These are phyloP conservation scores for Mesorhabditis belari DNA, from an alignment of 2,888 invertebrate genomes.

Conservation along the genomic window DNA sequence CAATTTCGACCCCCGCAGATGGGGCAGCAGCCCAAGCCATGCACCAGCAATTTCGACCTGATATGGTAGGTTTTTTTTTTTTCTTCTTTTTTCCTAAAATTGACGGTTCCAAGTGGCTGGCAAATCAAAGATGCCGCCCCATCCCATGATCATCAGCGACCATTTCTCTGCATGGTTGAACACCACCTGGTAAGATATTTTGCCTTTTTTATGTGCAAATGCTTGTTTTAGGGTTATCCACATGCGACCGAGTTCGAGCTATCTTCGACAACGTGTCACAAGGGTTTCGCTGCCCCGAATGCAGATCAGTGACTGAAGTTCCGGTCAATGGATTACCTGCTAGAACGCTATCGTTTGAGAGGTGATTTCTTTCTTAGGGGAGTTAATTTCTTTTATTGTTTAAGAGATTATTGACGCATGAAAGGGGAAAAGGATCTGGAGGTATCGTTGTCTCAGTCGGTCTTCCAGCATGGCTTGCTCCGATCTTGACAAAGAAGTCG, in stretches of 20 bases:
- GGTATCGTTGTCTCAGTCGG: not conserved
- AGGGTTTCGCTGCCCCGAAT: conserved; percentile 27
- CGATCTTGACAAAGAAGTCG: not conserved
- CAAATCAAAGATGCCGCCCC: not conserved
- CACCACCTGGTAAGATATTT: not conserved
- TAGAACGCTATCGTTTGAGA: conserved; percentile 12
- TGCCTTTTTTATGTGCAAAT: not conserved
- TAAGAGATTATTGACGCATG: not conserved
- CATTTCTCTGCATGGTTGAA: not conserved
- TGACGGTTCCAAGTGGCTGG: not conserved
- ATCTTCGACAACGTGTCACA: not conserved
- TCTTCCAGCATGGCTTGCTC: not conserved
- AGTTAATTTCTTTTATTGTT: not conserved
- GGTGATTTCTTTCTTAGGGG: conserved; percentile 1
- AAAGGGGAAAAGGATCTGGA: not conserved
- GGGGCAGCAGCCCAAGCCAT: not conserved
- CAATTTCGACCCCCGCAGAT: no score
- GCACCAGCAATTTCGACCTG: not conserved
- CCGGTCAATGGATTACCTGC: conserved; percentile 20
- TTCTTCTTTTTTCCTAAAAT: not conserved
- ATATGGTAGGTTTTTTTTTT: not conserved
- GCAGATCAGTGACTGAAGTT: conserved; percentile 17
- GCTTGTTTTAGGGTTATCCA: not conserved
- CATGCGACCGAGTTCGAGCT: not conserved
- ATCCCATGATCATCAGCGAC: not conserved